Percentiles rank a stretch among this genome's conserved stretches.
These are phyloP conservation scores for Heteronetta atricapilla DNA, from an alignment of 2,113 vertebrate genomes.

Conservation along the genomic window DNA sequence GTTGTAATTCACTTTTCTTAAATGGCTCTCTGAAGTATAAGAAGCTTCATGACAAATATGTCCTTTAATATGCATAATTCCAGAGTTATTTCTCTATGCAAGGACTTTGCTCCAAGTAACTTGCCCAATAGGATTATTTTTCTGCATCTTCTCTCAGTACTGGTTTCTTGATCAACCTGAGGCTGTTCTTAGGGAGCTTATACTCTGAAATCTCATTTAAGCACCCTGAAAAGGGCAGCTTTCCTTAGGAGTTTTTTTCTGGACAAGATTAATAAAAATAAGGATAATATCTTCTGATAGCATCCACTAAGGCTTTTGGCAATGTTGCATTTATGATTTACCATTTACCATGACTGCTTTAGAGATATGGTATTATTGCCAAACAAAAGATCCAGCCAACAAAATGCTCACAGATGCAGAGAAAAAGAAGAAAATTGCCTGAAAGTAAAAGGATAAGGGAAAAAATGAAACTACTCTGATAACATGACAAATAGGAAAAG, in stretches of 20 bases:
- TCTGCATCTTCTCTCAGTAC: not conserved
- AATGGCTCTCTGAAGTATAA: not conserved
- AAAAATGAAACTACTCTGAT: not conserved
- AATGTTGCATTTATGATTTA: not conserved
- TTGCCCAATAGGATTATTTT: not conserved
- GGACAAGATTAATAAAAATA: not conserved
- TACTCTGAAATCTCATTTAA: not conserved
- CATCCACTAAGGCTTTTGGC: not conserved
- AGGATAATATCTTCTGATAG: not conserved
- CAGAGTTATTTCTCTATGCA: not conserved
- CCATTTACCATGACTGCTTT: not conserved
- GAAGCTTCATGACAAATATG: not conserved
- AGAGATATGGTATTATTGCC: not conserved
- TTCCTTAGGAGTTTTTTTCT: not conserved
- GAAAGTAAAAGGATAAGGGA: not conserved
- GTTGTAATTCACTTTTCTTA: not conserved
- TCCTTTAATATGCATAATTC: not conserved
- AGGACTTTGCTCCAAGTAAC: not conserved
- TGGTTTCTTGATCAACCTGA: not conserved
- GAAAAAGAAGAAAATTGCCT: not conserved
- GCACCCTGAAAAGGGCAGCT: not conserved
- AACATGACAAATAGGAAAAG: not conserved
- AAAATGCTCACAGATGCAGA: not conserved
- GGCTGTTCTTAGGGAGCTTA: not conserved
- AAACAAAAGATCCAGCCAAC: not conserved